Percentiles rank a stretch among this genome's conserved stretches.
Evolutionary conservation across 2,888 invertebrate species (phyloP).

Genomic region (Drosophila colorata): DNA sequence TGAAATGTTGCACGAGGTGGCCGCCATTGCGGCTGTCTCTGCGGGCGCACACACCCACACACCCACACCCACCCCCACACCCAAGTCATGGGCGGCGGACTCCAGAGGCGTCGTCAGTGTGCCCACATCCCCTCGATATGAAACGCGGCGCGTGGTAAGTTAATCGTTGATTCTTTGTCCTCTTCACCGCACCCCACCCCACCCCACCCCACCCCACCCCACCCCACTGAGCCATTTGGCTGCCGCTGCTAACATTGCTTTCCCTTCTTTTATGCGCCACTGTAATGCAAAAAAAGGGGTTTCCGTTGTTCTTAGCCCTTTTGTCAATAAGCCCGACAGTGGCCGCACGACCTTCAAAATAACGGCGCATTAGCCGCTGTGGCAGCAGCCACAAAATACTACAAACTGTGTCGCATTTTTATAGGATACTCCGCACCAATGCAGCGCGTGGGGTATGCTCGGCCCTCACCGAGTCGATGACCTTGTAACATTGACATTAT

Average conservation of each 20-base stretch:
- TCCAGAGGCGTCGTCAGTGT: constrained; percentile 26
- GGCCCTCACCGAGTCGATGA: no score
- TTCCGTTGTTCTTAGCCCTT: constrained; percentile 53
- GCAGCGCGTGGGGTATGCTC: constrained; percentile 1
- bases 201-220: no score
- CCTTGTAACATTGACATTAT: neutral
- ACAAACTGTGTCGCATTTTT: constrained; percentile 66
- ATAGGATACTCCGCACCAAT: constrained; percentile 32
- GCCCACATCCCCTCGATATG: constrained; percentile 56
- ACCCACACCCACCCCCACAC: constrained; percentile 5
- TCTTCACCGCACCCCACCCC: neutral
- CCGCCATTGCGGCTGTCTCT: neutral
- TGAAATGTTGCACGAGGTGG: constrained; percentile 54
- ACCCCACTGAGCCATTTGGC: constrained; percentile 17
- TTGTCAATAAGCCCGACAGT: constrained; percentile 43
- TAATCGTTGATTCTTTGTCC: constrained; percentile 53
- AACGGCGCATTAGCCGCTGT: constrained; percentile 60
- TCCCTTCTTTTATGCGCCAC: constrained; percentile 52
- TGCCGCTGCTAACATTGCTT: constrained; percentile 28
- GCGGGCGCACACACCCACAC: constrained; percentile 9
- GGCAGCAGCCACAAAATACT: constrained; percentile 28
- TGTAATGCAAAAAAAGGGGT: constrained; percentile 66
- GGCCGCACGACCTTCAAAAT: constrained; percentile 73
- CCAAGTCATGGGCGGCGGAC: constrained; percentile 13
- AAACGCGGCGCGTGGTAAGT: constrained; percentile 76